A percentile compares a stretch with the other conserved stretches of the same genome.
These are phyloP conservation scores for Patella depressa DNA, from an alignment of 2,888 invertebrate genomes.

Conservation along the genomic window DNA sequence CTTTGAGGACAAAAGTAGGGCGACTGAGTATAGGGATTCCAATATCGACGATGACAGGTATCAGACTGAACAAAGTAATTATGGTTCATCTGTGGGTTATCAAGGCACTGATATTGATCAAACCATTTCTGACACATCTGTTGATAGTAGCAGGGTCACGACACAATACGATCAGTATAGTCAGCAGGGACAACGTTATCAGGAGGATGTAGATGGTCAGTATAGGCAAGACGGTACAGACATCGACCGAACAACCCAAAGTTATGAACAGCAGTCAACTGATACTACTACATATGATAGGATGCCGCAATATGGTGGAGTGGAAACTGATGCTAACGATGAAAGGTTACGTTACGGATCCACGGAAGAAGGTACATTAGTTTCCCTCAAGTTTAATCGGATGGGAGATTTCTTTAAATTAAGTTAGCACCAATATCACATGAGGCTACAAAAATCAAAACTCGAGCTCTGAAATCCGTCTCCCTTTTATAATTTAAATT, in stretches of 20 bases:
- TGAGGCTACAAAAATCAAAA: too few species aligned
- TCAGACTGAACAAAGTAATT: too few species aligned
- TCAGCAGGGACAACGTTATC: too few species aligned
- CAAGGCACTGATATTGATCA: too few species aligned
- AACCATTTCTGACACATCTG: too few species aligned
- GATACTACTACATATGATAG: neutral
- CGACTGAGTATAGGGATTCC: neutral
- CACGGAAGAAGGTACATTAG: neutral
- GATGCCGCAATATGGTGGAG: constrained; percentile 6
- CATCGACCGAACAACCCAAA: neutral
- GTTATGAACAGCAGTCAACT: neutral
- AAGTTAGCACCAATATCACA: too few species aligned
- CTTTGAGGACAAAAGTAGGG: neutral
- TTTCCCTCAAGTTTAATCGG: neutral
- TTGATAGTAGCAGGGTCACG: too few species aligned
- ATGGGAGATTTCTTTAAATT: neutral
- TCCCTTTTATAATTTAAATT: constrained; percentile 1
- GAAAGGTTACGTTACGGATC: neutral
- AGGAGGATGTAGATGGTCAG: neutral
- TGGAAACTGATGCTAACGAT: neutral
- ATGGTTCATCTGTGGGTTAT: too few species aligned
- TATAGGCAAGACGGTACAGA: neutral
- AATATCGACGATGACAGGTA: too few species aligned
- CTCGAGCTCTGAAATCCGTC: neutral
- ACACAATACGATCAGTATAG: too few species aligned